phyloP scores from a whole-genome alignment of 2,797 vertebrate species.

The Enteromius unitaeniatus region DNA sequence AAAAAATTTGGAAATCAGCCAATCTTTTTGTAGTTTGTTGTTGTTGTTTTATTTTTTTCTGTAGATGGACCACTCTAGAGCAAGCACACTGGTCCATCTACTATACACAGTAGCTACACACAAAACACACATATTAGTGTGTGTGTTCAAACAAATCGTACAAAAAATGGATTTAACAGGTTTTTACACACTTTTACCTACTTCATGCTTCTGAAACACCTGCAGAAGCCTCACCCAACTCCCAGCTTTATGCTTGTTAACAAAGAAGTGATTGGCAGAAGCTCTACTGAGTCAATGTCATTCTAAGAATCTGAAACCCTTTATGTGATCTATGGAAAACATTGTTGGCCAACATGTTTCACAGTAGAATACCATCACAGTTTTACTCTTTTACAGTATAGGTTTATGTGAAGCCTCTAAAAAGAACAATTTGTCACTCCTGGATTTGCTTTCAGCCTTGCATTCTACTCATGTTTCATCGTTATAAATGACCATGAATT shows the following conservation, averaged over 20 bases:
- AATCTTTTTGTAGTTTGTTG: too few relatives aligned
- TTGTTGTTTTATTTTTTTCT: too few relatives aligned
- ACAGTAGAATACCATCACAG: too few relatives aligned
- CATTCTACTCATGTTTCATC: not conserved
- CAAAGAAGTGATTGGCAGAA: conserved; percentile 6
- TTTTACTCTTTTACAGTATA: not conserved
- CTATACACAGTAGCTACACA: too few relatives aligned
- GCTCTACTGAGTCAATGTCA: not conserved
- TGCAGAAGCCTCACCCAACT: not conserved
- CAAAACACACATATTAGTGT: too few relatives aligned
- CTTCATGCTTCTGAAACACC: not conserved
- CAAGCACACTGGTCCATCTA: too few relatives aligned
- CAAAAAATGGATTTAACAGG: too few relatives aligned
- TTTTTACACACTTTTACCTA: too few relatives aligned
- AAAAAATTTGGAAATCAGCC: too few relatives aligned
- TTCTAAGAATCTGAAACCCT: not conserved
- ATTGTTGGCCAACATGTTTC: not conserved
- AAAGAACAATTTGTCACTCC: not conserved
- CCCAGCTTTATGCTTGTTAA: not conserved
- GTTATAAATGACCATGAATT: not conserved
- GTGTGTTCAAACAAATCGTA: too few relatives aligned
- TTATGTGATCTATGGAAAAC: not conserved
- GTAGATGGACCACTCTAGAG: too few relatives aligned
- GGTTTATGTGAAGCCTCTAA: not conserved
- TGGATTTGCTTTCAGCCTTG: not conserved